Evolutionary conservation across 2,113 vertebrate species (phyloP).

Genomic region (Calidris pugnax): DNA sequence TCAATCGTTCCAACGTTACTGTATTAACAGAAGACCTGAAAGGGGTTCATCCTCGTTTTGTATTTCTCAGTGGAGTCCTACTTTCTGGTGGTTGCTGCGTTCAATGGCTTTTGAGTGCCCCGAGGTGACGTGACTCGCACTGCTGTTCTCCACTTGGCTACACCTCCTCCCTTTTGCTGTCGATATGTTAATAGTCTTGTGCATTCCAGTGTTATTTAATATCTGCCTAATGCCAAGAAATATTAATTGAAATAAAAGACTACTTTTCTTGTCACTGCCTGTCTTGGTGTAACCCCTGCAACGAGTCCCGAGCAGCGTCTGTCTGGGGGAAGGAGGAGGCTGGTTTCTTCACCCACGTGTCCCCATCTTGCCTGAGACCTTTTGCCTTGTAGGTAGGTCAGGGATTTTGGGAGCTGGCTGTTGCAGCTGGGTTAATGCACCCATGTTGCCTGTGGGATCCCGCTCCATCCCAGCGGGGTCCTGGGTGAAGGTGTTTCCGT

Average conservation of each 20-base stretch:
- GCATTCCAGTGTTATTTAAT: slow-evolving; percentile 68
- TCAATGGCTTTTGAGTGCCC: slow-evolving; percentile 30
- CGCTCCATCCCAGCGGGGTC: neutral
- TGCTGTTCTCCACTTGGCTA: slow-evolving; percentile 33
- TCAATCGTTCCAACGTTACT: slow-evolving; percentile 57
- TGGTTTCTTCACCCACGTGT: accelerated
- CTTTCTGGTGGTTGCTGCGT: neutral
- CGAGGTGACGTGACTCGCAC: slow-evolving; percentile 1
- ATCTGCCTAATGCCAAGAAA: slow-evolving; percentile 71
- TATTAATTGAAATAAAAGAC: slow-evolving; percentile 63
- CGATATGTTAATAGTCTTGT: slow-evolving; percentile 60
- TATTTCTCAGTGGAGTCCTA: slow-evolving; percentile 52
- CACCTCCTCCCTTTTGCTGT: slow-evolving; percentile 35
- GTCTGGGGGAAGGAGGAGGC: neutral
- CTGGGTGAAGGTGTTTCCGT: neutral
- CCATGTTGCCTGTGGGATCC: neutral
- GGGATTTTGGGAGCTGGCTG: neutral
- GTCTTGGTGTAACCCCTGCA: neutral
- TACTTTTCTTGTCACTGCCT: slow-evolving; percentile 60
- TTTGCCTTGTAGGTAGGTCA: accelerated
- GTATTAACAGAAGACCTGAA: slow-evolving; percentile 70
- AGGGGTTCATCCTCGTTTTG: slow-evolving; percentile 42
- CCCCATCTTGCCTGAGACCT: accelerated
- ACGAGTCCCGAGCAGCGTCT: neutral
- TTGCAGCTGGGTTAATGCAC: neutral